Conservation (phyloP, 1,140 invertebrate genomes). For the Cheumatopsyche charites region DNA sequence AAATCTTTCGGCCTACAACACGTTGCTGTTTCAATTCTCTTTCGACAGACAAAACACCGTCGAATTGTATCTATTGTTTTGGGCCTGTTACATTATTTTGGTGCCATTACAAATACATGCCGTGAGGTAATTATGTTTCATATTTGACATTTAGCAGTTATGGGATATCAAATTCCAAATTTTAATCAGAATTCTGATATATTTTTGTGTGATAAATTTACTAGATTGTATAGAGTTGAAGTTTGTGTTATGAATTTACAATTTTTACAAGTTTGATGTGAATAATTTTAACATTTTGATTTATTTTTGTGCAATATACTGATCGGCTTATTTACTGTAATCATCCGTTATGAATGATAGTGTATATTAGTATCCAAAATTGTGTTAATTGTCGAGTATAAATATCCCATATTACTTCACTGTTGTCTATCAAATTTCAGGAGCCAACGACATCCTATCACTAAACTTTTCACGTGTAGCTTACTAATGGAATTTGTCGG, state of each 20-base stretch:
- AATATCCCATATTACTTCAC: not conserved
- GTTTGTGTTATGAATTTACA: too few species aligned
- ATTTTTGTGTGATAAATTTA: not conserved
- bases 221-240: not conserved
- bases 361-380: too few species aligned
- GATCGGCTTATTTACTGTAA: too few species aligned
- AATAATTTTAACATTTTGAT: too few species aligned
- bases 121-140: conserved; percentile 59
- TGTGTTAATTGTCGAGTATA: too few species aligned
- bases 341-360: too few species aligned
- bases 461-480: conserved; percentile 88
- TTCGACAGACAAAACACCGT: conserved; percentile 94
- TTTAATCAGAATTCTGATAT: not conserved
- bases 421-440: conserved; percentile 52
- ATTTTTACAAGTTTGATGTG: too few species aligned
- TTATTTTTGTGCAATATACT: too few species aligned
- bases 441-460: conserved; percentile 87
- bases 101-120: conserved; percentile 91
- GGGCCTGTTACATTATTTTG: conserved; percentile 85
- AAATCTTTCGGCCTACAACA: conserved; percentile 80
- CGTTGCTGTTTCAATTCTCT: conserved; percentile 93
- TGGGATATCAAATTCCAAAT: not conserved
- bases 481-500: conserved; percentile 85
- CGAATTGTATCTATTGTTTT: conserved; percentile 90
- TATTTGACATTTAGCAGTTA: not conserved